These are phyloP conservation scores for Echeneis naucrates DNA, from an alignment of 2,797 vertebrate species.

Conservation along the genomic window DNA sequence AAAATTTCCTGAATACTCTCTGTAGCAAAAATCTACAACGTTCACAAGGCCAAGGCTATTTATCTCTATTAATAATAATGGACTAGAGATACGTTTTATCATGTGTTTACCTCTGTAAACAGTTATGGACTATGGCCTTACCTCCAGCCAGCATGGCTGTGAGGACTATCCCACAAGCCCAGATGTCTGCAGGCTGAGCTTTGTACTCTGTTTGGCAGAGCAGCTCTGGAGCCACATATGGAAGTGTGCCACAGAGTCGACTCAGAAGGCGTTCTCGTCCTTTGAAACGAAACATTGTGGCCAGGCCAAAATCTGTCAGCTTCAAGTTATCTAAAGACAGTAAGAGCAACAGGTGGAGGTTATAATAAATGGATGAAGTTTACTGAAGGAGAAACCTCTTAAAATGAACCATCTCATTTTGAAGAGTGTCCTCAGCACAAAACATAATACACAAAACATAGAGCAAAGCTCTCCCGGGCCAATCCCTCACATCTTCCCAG, in stretches of 20 bases:
- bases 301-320: constrained; percentile 94
- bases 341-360: background rate
- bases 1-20: background rate
- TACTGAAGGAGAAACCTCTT: too few species aligned
- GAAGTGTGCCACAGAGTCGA: constrained; percentile 94
- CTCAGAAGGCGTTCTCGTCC: constrained; percentile 90
- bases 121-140: constrained; percentile 63
- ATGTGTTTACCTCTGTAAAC: background rate
- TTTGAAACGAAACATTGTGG: constrained; percentile 90
- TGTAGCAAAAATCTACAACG: background rate
- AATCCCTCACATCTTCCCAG: too few species aligned
- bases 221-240: constrained; percentile 95
- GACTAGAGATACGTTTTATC: background rate
- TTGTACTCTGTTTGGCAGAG: constrained; percentile 88
- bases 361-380: background rate
- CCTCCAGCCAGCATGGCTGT: constrained; percentile 97
- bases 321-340: constrained; percentile 88
- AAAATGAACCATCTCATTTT: too few species aligned
- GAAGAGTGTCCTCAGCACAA: background rate
- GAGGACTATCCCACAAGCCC: constrained; percentile 97
- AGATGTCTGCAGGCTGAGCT: constrained; percentile 94
- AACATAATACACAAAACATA: background rate
- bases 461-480: too few species aligned
- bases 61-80: too few species aligned
- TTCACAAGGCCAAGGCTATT: background rate